These are phyloP conservation scores for Vesta saturnalis DNA, from an alignment of 2,888 invertebrate genomes.

Conservation along the genomic window DNA sequence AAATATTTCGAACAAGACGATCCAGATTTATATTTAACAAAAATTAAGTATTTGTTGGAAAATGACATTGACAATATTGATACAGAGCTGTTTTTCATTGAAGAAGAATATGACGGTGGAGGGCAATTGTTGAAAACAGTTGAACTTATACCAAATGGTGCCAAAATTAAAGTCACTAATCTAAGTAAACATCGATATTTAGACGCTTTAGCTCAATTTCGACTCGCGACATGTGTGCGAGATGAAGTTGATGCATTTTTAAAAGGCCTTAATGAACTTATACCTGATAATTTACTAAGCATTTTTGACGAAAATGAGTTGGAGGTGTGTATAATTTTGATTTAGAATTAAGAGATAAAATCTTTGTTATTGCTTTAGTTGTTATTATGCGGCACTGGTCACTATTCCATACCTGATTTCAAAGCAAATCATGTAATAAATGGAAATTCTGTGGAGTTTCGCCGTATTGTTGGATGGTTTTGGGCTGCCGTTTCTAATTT, in stretches of 20 bases:
- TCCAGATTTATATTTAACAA: slow-evolving; percentile 91
- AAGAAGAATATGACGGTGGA: slow-evolving; percentile 84
- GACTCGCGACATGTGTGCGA: slow-evolving; percentile 82
- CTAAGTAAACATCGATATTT: slow-evolving; percentile 83
- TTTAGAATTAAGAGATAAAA: too few species aligned
- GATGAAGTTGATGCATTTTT: slow-evolving; percentile 89
- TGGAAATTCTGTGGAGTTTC: slow-evolving; percentile 83
- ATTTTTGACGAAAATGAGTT: slow-evolving; percentile 97
- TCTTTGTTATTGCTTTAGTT: too few species aligned
- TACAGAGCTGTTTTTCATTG: slow-evolving; percentile 87
- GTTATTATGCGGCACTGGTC: slow-evolving; percentile 91
- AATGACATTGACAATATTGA: slow-evolving; percentile 84
- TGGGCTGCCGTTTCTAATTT: slow-evolving; percentile 92
- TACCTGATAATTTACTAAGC: slow-evolving; percentile 91
- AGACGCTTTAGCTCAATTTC: slow-evolving; percentile 89
- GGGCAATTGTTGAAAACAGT: slow-evolving; percentile 82
- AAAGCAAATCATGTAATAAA: slow-evolving; percentile 88
- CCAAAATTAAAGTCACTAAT: slow-evolving; percentile 78
- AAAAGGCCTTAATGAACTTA: slow-evolving; percentile 88
- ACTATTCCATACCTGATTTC: slow-evolving; percentile 91
- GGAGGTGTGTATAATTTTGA: slow-evolving; percentile 71
- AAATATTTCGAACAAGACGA: slow-evolving; percentile 98
- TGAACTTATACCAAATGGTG: slow-evolving; percentile 86
- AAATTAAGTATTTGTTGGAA: slow-evolving; percentile 91
- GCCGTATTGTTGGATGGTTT: slow-evolving; percentile 88